A percentile compares a stretch with the other conserved stretches of the same genome.
Evolutionary conservation across 2,888 invertebrate species (phyloP).

Genomic region (Acleris literana): DNA sequence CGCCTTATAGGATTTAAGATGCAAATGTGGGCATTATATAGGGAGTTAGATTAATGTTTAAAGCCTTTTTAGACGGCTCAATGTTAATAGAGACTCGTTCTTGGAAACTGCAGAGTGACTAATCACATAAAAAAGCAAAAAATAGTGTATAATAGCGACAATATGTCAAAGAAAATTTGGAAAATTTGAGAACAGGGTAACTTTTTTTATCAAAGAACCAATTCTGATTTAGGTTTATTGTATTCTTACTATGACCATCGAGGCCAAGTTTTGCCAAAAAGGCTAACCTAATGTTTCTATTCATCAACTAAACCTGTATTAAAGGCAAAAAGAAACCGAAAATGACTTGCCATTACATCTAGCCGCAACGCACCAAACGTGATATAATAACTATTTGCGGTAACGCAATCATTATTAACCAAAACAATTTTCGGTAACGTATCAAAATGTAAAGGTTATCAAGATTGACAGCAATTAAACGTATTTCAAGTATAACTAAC

Average conservation of each 20-base stretch:
- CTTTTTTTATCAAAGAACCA: too few species aligned
- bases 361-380: constrained; percentile 12
- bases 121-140: neutral
- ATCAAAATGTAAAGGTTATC: neutral
- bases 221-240: too few species aligned
- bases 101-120: neutral
- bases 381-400: constrained; percentile 20
- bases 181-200: too few species aligned
- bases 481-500: too few species aligned
- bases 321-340: neutral
- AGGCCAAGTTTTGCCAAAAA: neutral
- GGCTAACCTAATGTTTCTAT: neutral
- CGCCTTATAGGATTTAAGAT: constrained; percentile 40
- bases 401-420: constrained; percentile 14
- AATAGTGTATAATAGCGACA: too few species aligned
- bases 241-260: too few species aligned
- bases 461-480: too few species aligned
- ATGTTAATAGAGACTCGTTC: constrained; percentile 1
- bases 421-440: constrained; percentile 8
- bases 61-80: constrained; percentile 1
- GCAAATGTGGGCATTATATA: constrained; percentile 38
- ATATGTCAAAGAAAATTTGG: too few species aligned
- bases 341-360: constrained; percentile 3
- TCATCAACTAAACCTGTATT: neutral
- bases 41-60: constrained; percentile 17